phyloP scores from a whole-genome alignment of 2,888 invertebrate species.

The Parelbella ahira region DNA sequence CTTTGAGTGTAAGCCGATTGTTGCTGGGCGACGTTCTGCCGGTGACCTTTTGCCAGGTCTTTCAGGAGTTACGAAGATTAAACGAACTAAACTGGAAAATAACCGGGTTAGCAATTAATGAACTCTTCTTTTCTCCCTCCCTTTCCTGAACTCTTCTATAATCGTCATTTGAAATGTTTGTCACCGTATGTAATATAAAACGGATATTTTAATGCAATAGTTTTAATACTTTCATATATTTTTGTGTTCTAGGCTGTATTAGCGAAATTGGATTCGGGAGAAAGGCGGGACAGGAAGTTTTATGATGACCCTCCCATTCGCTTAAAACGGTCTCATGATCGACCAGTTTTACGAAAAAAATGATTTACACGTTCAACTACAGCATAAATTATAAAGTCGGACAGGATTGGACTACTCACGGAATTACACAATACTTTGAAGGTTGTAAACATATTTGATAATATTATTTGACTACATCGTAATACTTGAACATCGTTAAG shows the following conservation, averaged over 20 bases:
- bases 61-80: conserved; percentile 28
- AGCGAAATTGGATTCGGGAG: conserved; percentile 46
- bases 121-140: not conserved
- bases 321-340: conserved; percentile 51
- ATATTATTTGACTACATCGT: too few relatives aligned
- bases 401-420: conserved; percentile 1
- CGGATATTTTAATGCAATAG: too few relatives aligned
- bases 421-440: too few relatives aligned
- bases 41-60: conserved; percentile 43
- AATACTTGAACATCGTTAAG: too few relatives aligned
- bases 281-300: conserved; percentile 48
- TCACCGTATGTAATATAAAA: too few relatives aligned
- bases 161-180: too few relatives aligned
- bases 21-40: conserved; percentile 43
- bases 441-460: too few relatives aligned
- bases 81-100: conserved; percentile 41
- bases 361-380: not conserved
- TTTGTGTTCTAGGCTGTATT: conserved; percentile 57
- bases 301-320: conserved; percentile 62
- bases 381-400: not conserved
- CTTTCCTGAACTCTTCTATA: too few relatives aligned
- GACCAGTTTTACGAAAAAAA: conserved; percentile 29
- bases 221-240: too few relatives aligned
- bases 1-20: conserved; percentile 27
- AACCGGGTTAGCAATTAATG: conserved; percentile 45